Conservation (phyloP, 2,113 vertebrate species). For the Canis aureus region DNA sequence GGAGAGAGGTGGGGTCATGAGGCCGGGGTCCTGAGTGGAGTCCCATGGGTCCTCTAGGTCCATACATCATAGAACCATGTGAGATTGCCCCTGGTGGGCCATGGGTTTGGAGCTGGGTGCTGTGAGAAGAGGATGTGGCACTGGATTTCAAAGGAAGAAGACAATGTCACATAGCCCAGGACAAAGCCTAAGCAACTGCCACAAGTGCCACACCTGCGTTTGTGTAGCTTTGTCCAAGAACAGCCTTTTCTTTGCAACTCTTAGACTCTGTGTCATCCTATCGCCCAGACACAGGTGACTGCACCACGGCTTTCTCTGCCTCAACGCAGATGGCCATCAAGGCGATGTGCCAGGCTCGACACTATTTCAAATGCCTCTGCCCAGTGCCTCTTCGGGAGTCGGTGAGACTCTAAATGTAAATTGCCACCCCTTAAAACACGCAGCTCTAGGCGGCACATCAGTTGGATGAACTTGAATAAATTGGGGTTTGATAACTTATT, state of each 20-base stretch:
- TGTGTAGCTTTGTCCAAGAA: background rate
- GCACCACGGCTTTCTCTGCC: fast-evolving
- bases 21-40: fast-evolving
- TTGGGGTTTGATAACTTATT: constrained; percentile 75
- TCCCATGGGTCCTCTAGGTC: fast-evolving
- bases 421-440: background rate
- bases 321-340: fast-evolving
- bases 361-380: background rate
- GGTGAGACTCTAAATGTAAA: background rate
- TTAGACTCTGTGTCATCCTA: fast-evolving
- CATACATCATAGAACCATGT: background rate
- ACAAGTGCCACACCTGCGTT: fast-evolving
- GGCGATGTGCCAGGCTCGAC: fast-evolving
- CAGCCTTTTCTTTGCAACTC: background rate
- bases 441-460: background rate
- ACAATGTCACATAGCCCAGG: fast-evolving
- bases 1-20: fast-evolving
- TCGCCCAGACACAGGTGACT: fast-evolving
- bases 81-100: background rate
- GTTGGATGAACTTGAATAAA: background rate
- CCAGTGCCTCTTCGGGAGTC: background rate
- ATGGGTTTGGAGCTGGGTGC: fast-evolving
- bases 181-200: no score
- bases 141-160: background rate
- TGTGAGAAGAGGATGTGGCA: fast-evolving